Percentiles rank a stretch among this genome's conserved stretches.
Conservation (phyloP, 2,888 invertebrate genomes). For the Mesochorus sp. region DNA sequence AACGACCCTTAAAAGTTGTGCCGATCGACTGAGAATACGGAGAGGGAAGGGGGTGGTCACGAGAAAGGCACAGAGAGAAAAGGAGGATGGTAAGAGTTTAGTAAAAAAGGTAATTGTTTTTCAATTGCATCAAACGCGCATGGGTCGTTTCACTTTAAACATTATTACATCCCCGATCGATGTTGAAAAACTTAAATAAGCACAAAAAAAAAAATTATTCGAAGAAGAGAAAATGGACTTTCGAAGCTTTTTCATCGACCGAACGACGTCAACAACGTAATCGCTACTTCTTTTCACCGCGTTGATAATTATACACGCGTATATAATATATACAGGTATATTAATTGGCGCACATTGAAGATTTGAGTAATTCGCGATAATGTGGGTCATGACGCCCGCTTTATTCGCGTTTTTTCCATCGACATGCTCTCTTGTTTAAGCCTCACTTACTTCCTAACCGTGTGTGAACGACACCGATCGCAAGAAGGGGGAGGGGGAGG, state of each 20-base stretch:
- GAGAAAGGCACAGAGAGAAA: conserved; percentile 6
- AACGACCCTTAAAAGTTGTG: conserved; percentile 52
- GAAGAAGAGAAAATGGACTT: not conserved
- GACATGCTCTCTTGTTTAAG: not conserved
- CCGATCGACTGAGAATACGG: conserved; percentile 3
- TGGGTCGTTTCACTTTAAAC: conserved; percentile 31
- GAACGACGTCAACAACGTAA: too few species aligned
- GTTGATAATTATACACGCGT: not conserved
- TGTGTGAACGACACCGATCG: not conserved
- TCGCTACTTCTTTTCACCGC: conserved; percentile 5
- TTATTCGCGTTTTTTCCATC: conserved; percentile 19
- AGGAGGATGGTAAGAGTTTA: conserved; percentile 12
- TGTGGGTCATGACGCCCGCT: conserved; percentile 50
- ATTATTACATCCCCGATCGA: conserved; percentile 10
- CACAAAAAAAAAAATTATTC: too few species aligned
- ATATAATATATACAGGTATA: not conserved
- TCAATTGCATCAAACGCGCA: conserved; percentile 43
- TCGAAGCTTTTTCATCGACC: conserved; percentile 2
- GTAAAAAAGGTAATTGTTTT: conserved; percentile 27
- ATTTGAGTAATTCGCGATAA: conserved; percentile 45
- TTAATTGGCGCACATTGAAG: conserved; percentile 11
- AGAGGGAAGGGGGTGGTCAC: conserved; percentile 9
- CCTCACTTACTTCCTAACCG: conserved; percentile 21
- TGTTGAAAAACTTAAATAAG: conserved; percentile 7
- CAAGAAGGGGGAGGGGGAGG: not conserved